These are phyloP conservation scores for Dromius quadrimaculatus DNA, from an alignment of 2,888 invertebrate genomes.

Conservation along the genomic window DNA sequence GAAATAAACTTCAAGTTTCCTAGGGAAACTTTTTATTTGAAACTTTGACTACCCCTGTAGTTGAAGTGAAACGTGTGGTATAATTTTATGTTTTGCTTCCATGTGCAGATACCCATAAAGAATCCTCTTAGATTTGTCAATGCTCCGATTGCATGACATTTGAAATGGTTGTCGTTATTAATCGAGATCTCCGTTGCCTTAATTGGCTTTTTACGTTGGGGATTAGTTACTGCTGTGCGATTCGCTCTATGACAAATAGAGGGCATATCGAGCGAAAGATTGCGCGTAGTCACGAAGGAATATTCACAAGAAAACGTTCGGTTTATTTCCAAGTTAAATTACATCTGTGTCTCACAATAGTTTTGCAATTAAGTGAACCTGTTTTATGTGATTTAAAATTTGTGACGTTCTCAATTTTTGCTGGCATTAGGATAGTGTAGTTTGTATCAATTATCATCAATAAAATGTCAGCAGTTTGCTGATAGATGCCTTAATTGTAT, in stretches of 20 bases:
- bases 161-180: constrained; percentile 33
- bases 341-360: too few relatives aligned
- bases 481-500: not conserved
- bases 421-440: too few relatives aligned
- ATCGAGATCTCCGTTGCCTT: constrained; percentile 25
- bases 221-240: constrained; percentile 6
- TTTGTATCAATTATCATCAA: too few relatives aligned
- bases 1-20: too few relatives aligned
- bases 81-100: not conserved
- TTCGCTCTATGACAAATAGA: not conserved
- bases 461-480: too few relatives aligned
- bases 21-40: too few relatives aligned
- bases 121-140: constrained; percentile 26
- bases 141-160: constrained; percentile 25
- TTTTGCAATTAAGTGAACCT: too few relatives aligned
- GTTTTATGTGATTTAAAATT: too few relatives aligned
- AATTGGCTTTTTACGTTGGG: constrained; percentile 35
- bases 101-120: constrained; percentile 23
- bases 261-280: not conserved
- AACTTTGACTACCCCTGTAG: too few relatives aligned
- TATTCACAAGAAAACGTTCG: too few relatives aligned
- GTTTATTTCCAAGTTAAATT: too few relatives aligned
- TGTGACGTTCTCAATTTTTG: too few relatives aligned
- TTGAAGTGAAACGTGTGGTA: not conserved
- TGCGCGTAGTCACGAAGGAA: constrained; percentile 13